Evolutionary conservation across 2,113 vertebrate genomes (phyloP).

Genomic region (Tachysurus fulvidraco): DNA sequence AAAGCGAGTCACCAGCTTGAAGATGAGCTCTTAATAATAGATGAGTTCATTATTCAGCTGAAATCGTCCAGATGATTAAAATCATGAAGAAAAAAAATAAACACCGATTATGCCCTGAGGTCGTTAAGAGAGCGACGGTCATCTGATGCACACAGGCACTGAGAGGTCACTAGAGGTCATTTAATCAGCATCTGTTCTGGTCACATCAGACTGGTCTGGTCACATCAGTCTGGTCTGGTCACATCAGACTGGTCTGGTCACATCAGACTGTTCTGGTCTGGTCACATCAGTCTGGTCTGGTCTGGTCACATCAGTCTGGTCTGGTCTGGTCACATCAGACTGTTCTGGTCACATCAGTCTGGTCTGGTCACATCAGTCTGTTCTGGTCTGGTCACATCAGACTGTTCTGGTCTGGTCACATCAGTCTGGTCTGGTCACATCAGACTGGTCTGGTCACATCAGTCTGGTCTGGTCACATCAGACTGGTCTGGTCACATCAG

Average conservation of each 20-base stretch:
- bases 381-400: neutral
- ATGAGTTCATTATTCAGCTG: slow-evolving; percentile 49
- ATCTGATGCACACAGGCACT: slow-evolving; percentile 1
- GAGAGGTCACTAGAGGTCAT: neutral
- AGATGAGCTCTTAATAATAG: slow-evolving; percentile 44
- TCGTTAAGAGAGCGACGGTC: slow-evolving; percentile 41
- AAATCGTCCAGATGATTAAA: slow-evolving; percentile 29
- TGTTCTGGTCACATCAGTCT: neutral
- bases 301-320: neutral
- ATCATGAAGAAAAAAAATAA: slow-evolving; percentile 30
- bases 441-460: neutral
- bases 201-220: neutral
- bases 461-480: too few species aligned
- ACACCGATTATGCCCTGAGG: slow-evolving; percentile 47
- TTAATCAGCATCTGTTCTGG: neutral
- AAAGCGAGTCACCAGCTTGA: slow-evolving; percentile 16
- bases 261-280: neutral
- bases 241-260: neutral
- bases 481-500: neutral
- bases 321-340: neutral
- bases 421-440: too few species aligned
- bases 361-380: neutral
- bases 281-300: neutral
- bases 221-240: neutral
- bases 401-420: neutral